Evolutionary conservation across 2,797 vertebrate genomes (phyloP).

Genomic region (Xenops minutus): DNA sequence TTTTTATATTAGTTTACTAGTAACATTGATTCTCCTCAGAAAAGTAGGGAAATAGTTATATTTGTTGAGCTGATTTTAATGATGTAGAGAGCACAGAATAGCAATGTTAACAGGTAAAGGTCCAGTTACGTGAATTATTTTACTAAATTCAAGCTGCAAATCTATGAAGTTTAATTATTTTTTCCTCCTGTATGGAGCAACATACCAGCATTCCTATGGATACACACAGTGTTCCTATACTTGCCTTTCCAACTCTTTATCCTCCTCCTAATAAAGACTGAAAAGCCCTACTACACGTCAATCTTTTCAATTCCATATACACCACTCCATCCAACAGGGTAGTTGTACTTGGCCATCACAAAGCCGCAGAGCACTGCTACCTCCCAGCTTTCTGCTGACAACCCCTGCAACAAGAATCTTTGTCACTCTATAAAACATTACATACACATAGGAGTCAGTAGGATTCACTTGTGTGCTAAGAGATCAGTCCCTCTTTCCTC

Average conservation of each 20-base stretch:
- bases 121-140: not conserved
- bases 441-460: no score
- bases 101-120: not conserved
- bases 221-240: not conserved
- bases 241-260: not conserved
- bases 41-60: not conserved
- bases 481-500: rapidly evolving
- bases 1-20: not conserved
- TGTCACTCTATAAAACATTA: not conserved
- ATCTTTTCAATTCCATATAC: not conserved
- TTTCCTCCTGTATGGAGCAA: not conserved
- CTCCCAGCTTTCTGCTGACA: not conserved
- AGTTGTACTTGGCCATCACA: not conserved
- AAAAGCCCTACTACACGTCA: not conserved
- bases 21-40: not conserved
- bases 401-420: not conserved
- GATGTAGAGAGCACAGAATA: not conserved
- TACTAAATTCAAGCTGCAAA: not conserved
- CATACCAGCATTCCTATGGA: not conserved
- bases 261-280: no score
- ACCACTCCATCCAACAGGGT: rapidly evolving
- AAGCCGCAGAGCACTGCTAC: not conserved
- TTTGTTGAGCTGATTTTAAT: not conserved
- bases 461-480: no score
- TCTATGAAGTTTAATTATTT: not conserved